These are phyloP conservation scores for Lepisosteus osseus DNA, from an alignment of 2,113 vertebrate species.

Conservation along the genomic window DNA sequence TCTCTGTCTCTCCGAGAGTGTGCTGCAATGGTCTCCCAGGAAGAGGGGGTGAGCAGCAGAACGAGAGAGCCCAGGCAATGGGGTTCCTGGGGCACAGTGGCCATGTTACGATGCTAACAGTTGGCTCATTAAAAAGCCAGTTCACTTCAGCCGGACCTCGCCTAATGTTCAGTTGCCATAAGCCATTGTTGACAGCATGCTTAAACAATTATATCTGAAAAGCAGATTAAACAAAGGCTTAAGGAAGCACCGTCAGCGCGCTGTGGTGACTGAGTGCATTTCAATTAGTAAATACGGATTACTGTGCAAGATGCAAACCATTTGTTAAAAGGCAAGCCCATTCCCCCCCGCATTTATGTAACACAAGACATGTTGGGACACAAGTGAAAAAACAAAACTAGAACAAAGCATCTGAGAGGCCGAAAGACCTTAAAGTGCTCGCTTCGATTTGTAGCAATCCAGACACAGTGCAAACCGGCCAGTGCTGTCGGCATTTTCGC, in stretches of 20 bases:
- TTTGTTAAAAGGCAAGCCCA: neutral
- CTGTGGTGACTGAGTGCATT: constrained; percentile 11
- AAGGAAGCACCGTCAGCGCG: neutral
- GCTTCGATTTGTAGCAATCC: no score
- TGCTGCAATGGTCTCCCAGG: no score
- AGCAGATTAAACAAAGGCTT: constrained; percentile 15
- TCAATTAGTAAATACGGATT: constrained; percentile 23
- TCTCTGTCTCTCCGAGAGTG: no score
- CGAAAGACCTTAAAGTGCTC: no score
- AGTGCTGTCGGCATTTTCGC: no score
- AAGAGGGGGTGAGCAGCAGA: no score
- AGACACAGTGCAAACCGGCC: no score
- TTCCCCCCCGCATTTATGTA: constrained; percentile 9
- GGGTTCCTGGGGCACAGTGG: no score
- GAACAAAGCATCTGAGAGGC: no score
- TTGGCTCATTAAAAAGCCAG: neutral
- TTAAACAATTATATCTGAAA: constrained; percentile 20
- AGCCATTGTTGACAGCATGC: constrained; percentile 16
- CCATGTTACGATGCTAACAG: no score
- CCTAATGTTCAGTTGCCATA: constrained; percentile 1
- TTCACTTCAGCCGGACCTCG: neutral
- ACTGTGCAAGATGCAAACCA: neutral
- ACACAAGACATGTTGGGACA: constrained; percentile 5
- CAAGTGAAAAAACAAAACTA: neutral
- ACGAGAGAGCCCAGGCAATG: no score